Conservation (phyloP, 2,797 vertebrate species). For the Garrulus glandarius region DNA sequence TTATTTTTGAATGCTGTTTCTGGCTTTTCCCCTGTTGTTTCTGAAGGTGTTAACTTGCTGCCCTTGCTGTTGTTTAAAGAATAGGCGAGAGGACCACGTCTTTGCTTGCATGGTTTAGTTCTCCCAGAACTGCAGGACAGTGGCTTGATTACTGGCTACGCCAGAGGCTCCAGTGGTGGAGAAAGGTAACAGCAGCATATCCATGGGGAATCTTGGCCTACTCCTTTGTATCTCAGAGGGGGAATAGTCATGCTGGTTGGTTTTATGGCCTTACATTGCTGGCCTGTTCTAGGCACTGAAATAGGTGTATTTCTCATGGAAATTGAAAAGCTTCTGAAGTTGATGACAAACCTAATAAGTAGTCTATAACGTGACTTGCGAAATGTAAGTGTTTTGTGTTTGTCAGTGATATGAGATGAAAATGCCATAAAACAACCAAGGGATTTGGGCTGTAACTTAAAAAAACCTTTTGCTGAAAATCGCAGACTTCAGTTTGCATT, state of each 20-base stretch:
- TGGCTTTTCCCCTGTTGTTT: conserved; percentile 54
- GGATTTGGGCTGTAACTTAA: not conserved
- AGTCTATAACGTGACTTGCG: not conserved
- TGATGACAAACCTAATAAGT: not conserved
- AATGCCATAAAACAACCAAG: not conserved
- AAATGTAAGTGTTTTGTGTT: not conserved
- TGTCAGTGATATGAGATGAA: not conserved
- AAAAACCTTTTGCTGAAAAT: not conserved
- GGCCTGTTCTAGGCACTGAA: not conserved
- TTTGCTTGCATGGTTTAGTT: conserved; percentile 93
- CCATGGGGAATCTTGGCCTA: not conserved
- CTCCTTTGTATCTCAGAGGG: not conserved
- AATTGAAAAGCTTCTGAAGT: not conserved
- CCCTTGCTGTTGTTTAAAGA: conserved; percentile 76
- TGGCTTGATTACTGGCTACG: conserved; percentile 95
- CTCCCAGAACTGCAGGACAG: conserved; percentile 85
- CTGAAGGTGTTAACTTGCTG: conserved; percentile 65
- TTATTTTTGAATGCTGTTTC: conserved; percentile 1
- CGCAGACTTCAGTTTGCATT: not conserved
- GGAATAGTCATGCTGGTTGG: not conserved
- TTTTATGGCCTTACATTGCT: not conserved
- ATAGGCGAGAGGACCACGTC: conserved; percentile 82
- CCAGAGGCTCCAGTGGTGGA: conserved; percentile 94
- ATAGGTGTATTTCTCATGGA: accelerated
- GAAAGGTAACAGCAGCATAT: conserved; percentile 79